Evolutionary conservation across 2,888 invertebrate species (phyloP).

Genomic region (Cerastoderma edule): DNA sequence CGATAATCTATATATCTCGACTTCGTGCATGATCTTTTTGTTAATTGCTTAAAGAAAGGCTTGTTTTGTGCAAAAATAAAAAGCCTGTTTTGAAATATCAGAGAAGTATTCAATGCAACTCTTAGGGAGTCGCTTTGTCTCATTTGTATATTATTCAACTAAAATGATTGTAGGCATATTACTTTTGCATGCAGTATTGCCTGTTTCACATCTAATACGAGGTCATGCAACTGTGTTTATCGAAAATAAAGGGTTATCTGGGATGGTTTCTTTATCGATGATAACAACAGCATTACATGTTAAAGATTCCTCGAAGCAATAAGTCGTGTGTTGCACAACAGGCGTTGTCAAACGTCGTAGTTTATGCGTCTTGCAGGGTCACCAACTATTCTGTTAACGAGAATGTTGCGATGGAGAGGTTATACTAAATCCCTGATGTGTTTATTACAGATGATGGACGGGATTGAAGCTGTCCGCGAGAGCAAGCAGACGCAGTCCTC

Average conservation of each 20-base stretch:
- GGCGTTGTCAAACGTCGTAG: not conserved
- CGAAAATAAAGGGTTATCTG: not conserved
- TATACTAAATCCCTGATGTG: constrained; percentile 20
- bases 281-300: not conserved
- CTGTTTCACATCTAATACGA: no score
- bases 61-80: not conserved
- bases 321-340: not conserved
- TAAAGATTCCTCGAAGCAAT: not conserved
- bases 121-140: no score
- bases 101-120: no score
- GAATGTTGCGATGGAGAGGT: constrained; percentile 19
- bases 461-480: not conserved
- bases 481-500: constrained; percentile 2
- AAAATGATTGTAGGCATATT: no score
- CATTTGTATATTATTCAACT: no score
- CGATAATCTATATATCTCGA: not conserved
- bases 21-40: not conserved
- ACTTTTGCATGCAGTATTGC: no score
- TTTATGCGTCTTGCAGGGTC: no score
- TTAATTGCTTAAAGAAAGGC: not conserved
- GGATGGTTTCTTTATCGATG: not conserved
- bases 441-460: constrained; percentile 43
- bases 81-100: not conserved
- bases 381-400: no score
- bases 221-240: no score